Evolutionary conservation across 2,113 vertebrate species (phyloP).

Genomic region (Mustela lutreola): DNA sequence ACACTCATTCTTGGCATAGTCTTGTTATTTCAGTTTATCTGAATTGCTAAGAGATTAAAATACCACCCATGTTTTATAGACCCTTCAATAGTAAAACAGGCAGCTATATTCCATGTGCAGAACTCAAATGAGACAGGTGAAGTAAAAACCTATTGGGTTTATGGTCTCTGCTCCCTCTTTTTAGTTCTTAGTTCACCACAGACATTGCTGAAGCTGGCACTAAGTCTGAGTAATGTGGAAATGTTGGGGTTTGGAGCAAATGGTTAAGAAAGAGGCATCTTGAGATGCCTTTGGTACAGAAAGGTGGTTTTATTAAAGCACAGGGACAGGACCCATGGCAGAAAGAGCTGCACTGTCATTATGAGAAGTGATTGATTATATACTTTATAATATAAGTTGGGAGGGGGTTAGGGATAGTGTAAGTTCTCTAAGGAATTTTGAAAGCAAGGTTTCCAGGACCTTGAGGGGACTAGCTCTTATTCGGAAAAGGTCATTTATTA

Average conservation of each 20-base stretch:
- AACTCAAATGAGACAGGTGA: background rate
- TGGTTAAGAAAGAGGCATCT: background rate
- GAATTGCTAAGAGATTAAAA: constrained; percentile 1
- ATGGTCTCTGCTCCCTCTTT: background rate
- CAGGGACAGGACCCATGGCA: background rate
- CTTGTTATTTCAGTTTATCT: constrained; percentile 39
- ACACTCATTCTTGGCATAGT: background rate
- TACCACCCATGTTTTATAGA: background rate
- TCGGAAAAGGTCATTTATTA: background rate
- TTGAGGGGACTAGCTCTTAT: background rate
- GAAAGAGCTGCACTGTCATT: background rate
- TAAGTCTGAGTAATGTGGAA: background rate
- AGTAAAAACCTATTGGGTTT: background rate
- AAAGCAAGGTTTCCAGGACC: background rate
- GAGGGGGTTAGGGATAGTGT: background rate
- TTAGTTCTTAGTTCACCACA: background rate
- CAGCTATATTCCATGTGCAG: background rate
- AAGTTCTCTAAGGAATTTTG: background rate
- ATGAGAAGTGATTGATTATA: background rate
- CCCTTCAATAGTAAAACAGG: background rate
- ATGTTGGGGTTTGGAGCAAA: background rate
- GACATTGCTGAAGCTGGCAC: background rate
- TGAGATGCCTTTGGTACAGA: background rate
- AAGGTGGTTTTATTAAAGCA: background rate
- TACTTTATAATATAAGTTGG: background rate